Evolutionary conservation across 2,113 vertebrate species (phyloP).

Genomic region (Procavia capensis): DNA sequence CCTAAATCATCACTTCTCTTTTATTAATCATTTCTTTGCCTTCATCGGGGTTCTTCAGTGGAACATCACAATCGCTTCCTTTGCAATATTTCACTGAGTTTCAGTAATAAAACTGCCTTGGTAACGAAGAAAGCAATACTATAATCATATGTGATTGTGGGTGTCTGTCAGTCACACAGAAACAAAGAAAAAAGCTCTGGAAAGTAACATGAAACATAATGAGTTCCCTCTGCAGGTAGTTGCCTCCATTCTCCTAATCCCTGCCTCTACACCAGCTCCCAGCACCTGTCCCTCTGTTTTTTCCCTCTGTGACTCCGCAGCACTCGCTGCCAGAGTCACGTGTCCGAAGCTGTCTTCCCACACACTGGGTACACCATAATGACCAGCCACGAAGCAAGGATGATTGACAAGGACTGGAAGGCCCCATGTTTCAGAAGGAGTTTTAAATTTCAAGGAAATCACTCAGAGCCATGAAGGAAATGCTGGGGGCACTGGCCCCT

Average conservation of each 20-base stretch:
- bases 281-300: slow-evolving; percentile 50
- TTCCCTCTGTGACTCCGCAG: slow-evolving; percentile 20
- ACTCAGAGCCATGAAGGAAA: slow-evolving; percentile 50
- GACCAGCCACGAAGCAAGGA: slow-evolving; percentile 41
- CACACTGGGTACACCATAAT: neutral
- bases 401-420: slow-evolving; percentile 68
- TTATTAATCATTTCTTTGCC: slow-evolving; percentile 10
- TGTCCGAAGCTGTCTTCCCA: slow-evolving; percentile 61
- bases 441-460: slow-evolving; percentile 79
- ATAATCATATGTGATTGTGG: slow-evolving; percentile 18
- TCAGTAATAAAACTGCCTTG: slow-evolving; percentile 18
- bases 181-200: slow-evolving; percentile 53
- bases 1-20: neutral
- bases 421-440: slow-evolving; percentile 57
- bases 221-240: neutral
- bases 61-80: neutral
- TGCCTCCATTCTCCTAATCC: neutral
- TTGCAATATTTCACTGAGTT: neutral
- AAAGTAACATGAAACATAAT: neutral
- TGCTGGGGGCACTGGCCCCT: neutral
- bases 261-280: neutral
- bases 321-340: slow-evolving; percentile 47
- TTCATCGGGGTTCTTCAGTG: neutral
- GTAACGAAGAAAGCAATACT: slow-evolving; percentile 48
- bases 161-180: slow-evolving; percentile 22